These are phyloP conservation scores for Hippocampus guttulatus DNA, from an alignment of 2,113 vertebrate species.

Conservation along the genomic window DNA sequence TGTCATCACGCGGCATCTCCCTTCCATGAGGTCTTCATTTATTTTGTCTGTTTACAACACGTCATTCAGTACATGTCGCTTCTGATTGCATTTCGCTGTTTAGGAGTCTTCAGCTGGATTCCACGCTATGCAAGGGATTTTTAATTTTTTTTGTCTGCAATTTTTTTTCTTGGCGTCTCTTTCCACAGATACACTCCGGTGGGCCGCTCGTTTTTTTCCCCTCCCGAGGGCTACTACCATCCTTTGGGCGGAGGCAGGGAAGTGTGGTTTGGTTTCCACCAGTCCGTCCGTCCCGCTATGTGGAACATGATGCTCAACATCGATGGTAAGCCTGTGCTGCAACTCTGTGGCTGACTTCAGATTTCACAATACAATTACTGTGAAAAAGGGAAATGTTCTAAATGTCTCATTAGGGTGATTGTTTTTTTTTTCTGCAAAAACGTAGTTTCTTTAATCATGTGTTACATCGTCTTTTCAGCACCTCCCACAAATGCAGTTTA, in stretches of 20 bases:
- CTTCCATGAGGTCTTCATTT: constrained; percentile 89
- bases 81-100: constrained; percentile 15
- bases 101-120: constrained; percentile 11
- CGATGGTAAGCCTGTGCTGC: constrained; percentile 76
- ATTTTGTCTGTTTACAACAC: not conserved
- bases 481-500: no score
- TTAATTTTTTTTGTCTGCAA: not conserved
- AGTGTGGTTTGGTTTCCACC: constrained; percentile 99
- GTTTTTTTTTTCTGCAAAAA: no score
- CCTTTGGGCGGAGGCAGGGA: constrained; percentile 95
- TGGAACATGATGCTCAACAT: constrained; percentile 99
- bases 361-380: not conserved
- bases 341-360: not conserved
- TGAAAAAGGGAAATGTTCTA: not conserved
- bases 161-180: not conserved
- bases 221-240: constrained; percentile 97
- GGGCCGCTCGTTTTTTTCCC: constrained; percentile 96
- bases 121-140: constrained; percentile 10
- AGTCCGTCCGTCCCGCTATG: constrained; percentile 97
- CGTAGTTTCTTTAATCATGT: no score
- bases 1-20: constrained; percentile 95
- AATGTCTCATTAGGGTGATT: no score
- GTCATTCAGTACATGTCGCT: not conserved
- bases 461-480: no score
- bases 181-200: constrained; percentile 91